Base-by-base conservation (phyloP, 1,140 invertebrate genomes). In the Dufourea novaeangliae region DNA sequence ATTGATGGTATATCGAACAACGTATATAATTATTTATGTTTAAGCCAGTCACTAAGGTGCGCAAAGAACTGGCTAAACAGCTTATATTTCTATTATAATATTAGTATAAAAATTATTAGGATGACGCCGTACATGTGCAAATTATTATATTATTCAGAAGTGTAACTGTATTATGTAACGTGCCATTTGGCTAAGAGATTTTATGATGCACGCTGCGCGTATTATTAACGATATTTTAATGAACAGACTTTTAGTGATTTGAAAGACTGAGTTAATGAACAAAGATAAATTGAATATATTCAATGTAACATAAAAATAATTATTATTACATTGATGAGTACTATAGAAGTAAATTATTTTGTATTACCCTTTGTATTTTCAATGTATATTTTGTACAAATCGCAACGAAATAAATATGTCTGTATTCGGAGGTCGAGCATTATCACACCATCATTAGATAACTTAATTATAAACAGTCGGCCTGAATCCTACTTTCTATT, bases 1-100 rank as follows among this genome's bases (percentile, higher is more conserved):
- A 52, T 3, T 34, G 22, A 75, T 20, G 22, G 17, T 14, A 50
- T 50, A 50, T 6, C 46, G 46, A 3, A 1, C 34, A 14, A 12
- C 25, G 14, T 70, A 41, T 29, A 32, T 61, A 66, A 75, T 14
- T 46, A 34, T 68, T 34, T 59, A 69, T 44, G 14, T 54, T 39
- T 2, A 4, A 46, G 11, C 11, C 17, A 27, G 22, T 46, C 57
- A 68, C 22, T 17, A n/a, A 74, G 0, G 6, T 34, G 8, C 2
- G 1, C 22, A 61, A 12, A 50, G 32, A 69, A 61, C 25, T 61
- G 41, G 39, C 6, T 46, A 46, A 34, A 56, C 6, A 56, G 56
- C 57, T 56, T 34, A 39, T 68, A 68, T 68, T 20, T 68, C 11
- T 59, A 50, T 11, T 44, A 22, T 32, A 37, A 37, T 69, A 59